Evolutionary conservation across 2,888 invertebrate species (phyloP).

Genomic region (Epinotia demarniana): DNA sequence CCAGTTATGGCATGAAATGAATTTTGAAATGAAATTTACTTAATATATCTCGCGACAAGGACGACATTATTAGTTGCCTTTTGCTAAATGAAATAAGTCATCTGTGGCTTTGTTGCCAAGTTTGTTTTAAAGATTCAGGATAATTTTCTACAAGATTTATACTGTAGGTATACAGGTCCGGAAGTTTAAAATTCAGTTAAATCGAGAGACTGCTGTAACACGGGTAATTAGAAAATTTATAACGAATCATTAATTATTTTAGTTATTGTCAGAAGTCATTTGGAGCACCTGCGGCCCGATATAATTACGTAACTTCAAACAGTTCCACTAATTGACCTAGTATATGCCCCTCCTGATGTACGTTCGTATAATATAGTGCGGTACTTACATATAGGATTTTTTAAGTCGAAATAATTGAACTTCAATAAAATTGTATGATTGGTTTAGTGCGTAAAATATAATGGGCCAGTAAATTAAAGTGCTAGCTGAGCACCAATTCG

Average conservation of each 20-base stretch:
- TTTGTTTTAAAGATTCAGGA: not conserved
- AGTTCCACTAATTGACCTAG: slow-evolving; percentile 43
- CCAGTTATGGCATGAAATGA: slow-evolving; percentile 25
- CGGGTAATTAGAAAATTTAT: slow-evolving; percentile 27
- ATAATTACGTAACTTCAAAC: slow-evolving; percentile 42
- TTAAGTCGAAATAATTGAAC: slow-evolving; percentile 4
- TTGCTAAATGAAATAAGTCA: slow-evolving; percentile 19
- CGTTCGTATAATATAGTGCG: too few species aligned
- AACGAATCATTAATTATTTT: slow-evolving; percentile 42
- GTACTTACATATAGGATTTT: not conserved
- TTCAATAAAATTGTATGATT: not conserved
- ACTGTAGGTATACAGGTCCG: not conserved
- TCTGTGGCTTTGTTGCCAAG: slow-evolving; percentile 4
- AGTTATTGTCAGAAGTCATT: slow-evolving; percentile 42
- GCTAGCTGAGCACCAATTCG: too few species aligned
- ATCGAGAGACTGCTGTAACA: not conserved
- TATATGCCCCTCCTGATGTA: slow-evolving; percentile 22
- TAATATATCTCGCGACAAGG: slow-evolving; percentile 28
- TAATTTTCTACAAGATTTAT: slow-evolving; percentile 4
- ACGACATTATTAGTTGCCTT: slow-evolving; percentile 22
- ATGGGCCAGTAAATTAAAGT: too few species aligned
- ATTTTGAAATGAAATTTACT: slow-evolving; percentile 27
- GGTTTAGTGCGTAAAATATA: not conserved
- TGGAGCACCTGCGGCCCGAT: slow-evolving; percentile 38
- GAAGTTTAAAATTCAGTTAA: not conserved